Evolutionary conservation across 2,888 invertebrate species (phyloP).

Genomic region (Melinaea marsaeus): DNA sequence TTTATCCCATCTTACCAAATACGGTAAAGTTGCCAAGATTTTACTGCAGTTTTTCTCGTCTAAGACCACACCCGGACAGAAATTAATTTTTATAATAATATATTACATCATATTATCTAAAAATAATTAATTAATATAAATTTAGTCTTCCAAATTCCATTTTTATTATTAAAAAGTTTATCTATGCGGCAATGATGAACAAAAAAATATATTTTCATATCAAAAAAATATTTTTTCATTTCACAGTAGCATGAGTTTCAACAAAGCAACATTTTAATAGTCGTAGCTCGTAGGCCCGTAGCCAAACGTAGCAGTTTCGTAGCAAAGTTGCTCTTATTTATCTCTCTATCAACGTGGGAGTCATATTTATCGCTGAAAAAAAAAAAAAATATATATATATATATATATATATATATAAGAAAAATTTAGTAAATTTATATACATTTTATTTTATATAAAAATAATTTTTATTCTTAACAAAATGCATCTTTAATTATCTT

Average conservation of each 20-base stretch:
- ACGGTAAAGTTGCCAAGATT: no score
- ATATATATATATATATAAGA: neutral
- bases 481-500: neutral
- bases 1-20: no score
- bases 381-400: no score
- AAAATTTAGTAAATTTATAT: neutral
- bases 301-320: conserved; percentile 17
- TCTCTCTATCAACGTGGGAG: neutral
- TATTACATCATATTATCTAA: no score
- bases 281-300: conserved; percentile 15
- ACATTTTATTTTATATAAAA: neutral
- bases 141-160: no score
- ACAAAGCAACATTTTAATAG: conserved; percentile 30
- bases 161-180: neutral
- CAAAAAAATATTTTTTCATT: conserved; percentile 8
- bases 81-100: no score
- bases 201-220: neutral
- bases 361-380: neutral
- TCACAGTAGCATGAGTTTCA: conserved; percentile 6
- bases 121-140: no score
- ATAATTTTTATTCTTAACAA: neutral
- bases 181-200: neutral
- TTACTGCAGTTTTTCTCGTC: no score
- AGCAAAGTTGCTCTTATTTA: conserved; percentile 14
- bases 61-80: no score